Evolutionary conservation across 1,140 invertebrate species (phyloP), one percentile per base, ranked within the genome.

Genomic region (Panulirus ornatus): DNA sequence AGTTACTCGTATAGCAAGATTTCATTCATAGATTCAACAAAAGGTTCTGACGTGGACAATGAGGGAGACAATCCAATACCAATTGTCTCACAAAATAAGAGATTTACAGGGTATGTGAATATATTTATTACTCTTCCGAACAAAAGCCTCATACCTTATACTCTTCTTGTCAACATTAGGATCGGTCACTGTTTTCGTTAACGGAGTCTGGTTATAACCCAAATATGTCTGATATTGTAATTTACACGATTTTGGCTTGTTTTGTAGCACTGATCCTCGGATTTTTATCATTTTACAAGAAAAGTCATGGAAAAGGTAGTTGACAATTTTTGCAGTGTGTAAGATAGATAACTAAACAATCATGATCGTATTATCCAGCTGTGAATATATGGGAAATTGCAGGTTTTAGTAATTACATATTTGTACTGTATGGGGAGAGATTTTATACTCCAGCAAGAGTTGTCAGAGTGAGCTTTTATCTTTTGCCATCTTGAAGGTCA

Each of bases 221-320:
- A 58, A 70, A 63, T 0, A 87, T 78, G 84, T 36, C 40, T 1
- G 73, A 76, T 8, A 2, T 87, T 9, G 47, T 78, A 9, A 22
- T 85, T 0, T 85, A 85, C 70, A 75, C 83, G 34, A 27, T 11
- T 16, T 51, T 85, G 36, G 70, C 83, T 16, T 8, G 73, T 16
- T 6, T 85, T 22, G 83, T 85, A 27, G 70, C n/a, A 2, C 22
- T 75, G 40, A 9, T 85, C 40, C 42, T 85, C 8, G 83, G 40
- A 6, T 70, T 71, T 51, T 16, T 85, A 22, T 75, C 66, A 30
- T 85, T 34, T 66, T 73, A 71, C 70, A 85, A 51, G 42, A 85
- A 44, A n/a, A 84, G 51, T 27, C 38, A 85, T 27, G 83, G 16
- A 19, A 85, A 85, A 85, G 83, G 83, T 85, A 83, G 9, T 14